A percentile compares a stretch with the other conserved stretches of the same genome.
These are phyloP conservation scores for Chaetodon trifascialis DNA, from an alignment of 2,113 vertebrate species.

Conservation along the genomic window DNA sequence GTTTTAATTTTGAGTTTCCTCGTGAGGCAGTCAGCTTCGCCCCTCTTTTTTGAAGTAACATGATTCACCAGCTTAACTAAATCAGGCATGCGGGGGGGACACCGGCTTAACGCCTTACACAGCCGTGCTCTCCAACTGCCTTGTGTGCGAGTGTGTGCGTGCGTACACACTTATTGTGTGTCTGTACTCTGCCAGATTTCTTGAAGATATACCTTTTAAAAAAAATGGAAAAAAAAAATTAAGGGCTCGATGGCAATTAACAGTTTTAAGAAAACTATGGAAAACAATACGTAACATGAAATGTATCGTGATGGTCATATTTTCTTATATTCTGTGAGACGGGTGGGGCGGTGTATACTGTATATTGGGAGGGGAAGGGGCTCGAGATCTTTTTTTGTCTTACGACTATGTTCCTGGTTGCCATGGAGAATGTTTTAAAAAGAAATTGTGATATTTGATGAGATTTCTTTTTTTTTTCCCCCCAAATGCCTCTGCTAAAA, in stretches of 20 bases:
- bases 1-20: slow-evolving; percentile 60
- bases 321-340: slow-evolving; percentile 81
- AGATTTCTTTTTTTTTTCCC: slow-evolving; percentile 62
- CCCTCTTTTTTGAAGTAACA: slow-evolving; percentile 70
- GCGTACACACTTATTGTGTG: slow-evolving; percentile 68
- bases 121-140: slow-evolving; percentile 78
- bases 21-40: slow-evolving; percentile 74
- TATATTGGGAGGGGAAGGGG: slow-evolving; percentile 68
- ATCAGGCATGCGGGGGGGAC: slow-evolving; percentile 68
- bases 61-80: slow-evolving; percentile 85
- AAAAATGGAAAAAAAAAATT: slow-evolving; percentile 68
- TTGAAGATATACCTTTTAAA: slow-evolving; percentile 80
- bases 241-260: slow-evolving; percentile 86
- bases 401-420: slow-evolving; percentile 76
- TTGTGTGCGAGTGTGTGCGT: slow-evolving; percentile 73
- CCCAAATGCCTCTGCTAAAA: slow-evolving; percentile 70
- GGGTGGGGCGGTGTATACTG: slow-evolving; percentile 69
- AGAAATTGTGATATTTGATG: slow-evolving; percentile 78
- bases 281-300: slow-evolving; percentile 81
- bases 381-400: slow-evolving; percentile 54
- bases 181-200: slow-evolving; percentile 78
- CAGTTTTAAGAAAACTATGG: slow-evolving; percentile 81
- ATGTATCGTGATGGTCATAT: slow-evolving; percentile 84
- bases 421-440: slow-evolving; percentile 84
- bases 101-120: slow-evolving; percentile 83